Percentiles rank a stretch among this genome's conserved stretches.
Evolutionary conservation across 1,140 invertebrate species (phyloP).

Genomic region (Lamellibrachia luymesi): DNA sequence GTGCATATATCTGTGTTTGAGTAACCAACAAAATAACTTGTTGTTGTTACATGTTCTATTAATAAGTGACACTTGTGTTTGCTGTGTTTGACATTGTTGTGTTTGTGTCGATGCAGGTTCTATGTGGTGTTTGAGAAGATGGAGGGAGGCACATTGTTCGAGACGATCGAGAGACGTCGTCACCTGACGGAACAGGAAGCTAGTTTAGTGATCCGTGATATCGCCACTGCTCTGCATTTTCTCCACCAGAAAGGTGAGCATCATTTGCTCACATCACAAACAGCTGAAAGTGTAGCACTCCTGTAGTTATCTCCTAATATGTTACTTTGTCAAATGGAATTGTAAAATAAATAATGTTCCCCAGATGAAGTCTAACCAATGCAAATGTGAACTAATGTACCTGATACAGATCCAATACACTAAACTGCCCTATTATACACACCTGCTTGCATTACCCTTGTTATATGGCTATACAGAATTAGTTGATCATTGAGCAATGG

Average conservation of each 20-base stretch:
- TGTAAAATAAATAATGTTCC: neutral
- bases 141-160: conserved; percentile 80
- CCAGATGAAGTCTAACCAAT: neutral
- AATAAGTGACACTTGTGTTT: neutral
- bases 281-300: neutral
- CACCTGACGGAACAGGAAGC: conserved; percentile 95
- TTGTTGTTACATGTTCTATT: too few species aligned
- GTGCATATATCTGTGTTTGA: neutral
- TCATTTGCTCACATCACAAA: conserved; percentile 28
- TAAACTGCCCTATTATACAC: neutral
- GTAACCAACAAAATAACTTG: too few species aligned
- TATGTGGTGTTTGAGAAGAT: conserved; percentile 98
- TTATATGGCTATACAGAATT: neutral
- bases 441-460: neutral
- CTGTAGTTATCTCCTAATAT: conserved; percentile 1
- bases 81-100: conserved; percentile 6
- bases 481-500: neutral
- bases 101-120: conserved; percentile 61
- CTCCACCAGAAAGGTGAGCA: conserved; percentile 75
- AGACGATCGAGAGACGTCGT: conserved; percentile 86
- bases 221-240: conserved; percentile 90
- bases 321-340: neutral
- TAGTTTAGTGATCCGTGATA: conserved; percentile 86
- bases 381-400: neutral
- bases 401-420: neutral